These are phyloP conservation scores for Drosophila hamatofila DNA, from an alignment of 2,888 invertebrate genomes.

Conservation along the genomic window DNA sequence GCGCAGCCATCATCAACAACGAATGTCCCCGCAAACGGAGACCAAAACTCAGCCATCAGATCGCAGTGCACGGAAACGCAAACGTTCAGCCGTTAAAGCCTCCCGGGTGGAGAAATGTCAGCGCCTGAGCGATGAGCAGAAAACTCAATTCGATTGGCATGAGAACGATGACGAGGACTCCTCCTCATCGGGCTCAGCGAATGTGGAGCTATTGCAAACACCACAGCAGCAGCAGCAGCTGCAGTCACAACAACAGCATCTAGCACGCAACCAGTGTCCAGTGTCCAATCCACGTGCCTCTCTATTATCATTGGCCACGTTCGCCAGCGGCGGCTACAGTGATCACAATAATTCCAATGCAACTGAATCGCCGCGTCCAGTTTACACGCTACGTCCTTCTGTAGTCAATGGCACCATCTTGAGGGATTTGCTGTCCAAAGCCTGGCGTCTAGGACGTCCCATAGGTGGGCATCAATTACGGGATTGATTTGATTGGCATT, in stretches of 20 bases:
- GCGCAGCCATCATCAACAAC: conserved; percentile 50
- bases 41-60: conserved; percentile 55
- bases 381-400: conserved; percentile 86
- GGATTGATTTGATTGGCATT: background rate
- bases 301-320: conserved; percentile 63
- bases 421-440: conserved; percentile 91
- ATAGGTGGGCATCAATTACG: conserved; percentile 88
- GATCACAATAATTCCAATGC: conserved; percentile 68
- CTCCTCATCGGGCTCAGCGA: conserved; percentile 75
- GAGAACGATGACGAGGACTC: conserved; percentile 83
- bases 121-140: conserved; percentile 34
- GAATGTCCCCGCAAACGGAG: conserved; percentile 39
- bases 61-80: conserved; percentile 81
- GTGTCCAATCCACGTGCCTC: conserved; percentile 50
- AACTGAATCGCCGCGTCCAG: conserved; percentile 84
- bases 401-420: conserved; percentile 90
- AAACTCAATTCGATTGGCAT: conserved; percentile 68
- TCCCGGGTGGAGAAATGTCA: conserved; percentile 56
- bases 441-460: conserved; percentile 94
- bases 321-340: conserved; percentile 54
- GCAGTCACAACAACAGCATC: conserved; percentile 13
- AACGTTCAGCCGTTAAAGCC: conserved; percentile 60
- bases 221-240: conserved; percentile 47
- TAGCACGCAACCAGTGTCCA: conserved; percentile 37
- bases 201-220: conserved; percentile 51